Evolutionary conservation across 2,888 invertebrate species (phyloP).

Genomic region (Callinectes sapidus): DNA sequence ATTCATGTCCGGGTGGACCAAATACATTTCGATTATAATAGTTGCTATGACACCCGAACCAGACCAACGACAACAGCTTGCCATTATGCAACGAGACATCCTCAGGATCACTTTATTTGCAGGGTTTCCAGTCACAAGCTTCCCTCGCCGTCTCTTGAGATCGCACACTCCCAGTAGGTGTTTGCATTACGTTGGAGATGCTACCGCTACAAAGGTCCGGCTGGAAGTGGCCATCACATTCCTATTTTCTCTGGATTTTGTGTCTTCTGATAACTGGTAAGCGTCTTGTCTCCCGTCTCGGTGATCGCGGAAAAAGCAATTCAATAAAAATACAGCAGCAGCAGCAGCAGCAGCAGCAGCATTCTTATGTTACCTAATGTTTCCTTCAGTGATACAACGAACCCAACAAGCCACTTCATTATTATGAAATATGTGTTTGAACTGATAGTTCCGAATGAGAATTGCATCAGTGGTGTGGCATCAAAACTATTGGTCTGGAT

Average conservation of each 20-base stretch:
- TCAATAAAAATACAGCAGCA: not conserved
- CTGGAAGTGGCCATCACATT: not conserved
- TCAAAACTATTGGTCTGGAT: too few species aligned
- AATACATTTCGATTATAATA: not conserved
- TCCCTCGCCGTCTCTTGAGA: not conserved
- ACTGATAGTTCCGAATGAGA: too few species aligned
- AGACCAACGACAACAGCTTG: not conserved
- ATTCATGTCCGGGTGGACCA: not conserved
- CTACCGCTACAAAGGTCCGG: not conserved
- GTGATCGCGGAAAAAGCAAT: not conserved
- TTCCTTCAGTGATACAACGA: too few species aligned
- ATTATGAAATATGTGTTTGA: too few species aligned
- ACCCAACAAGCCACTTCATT: too few species aligned
- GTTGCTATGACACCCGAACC: not conserved
- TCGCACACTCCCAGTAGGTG: not conserved
- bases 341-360: not conserved
- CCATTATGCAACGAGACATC: not conserved
- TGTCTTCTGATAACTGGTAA: not conserved
- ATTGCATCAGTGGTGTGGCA: too few species aligned
- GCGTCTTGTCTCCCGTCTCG: not conserved
- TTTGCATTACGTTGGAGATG: not conserved
- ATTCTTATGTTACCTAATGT: not conserved
- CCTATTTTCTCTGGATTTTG: not conserved
- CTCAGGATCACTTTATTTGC: not conserved
- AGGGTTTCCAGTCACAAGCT: not conserved